Conservation (phyloP, 2,797 vertebrate genomes). For the Mus spretus region DNA sequence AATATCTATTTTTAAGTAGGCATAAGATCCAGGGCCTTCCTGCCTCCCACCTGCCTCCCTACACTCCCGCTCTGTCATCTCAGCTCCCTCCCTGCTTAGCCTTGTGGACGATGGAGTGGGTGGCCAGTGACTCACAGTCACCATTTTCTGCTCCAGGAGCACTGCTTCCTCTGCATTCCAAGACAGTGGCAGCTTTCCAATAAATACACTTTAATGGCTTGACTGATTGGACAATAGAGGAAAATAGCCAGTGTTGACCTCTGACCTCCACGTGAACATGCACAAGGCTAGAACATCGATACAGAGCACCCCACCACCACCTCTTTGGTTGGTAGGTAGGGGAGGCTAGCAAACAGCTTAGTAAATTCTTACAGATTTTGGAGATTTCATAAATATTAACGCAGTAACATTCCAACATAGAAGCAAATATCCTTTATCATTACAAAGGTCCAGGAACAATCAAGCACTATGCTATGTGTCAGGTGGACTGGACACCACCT, state of each 20-base stretch:
- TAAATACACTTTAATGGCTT: constrained; percentile 38
- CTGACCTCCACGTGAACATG: neutral
- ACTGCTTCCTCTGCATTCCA: constrained; percentile 52
- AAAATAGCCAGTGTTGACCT: neutral
- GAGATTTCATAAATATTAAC: constrained; percentile 5
- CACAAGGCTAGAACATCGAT: neutral
- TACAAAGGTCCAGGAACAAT: neutral
- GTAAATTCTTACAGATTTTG: neutral
- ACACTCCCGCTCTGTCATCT: neutral
- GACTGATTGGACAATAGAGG: neutral
- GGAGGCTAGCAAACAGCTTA: neutral
- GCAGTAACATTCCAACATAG: constrained; percentile 2
- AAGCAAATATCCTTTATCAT: constrained; percentile 20
- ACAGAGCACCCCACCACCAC: neutral
- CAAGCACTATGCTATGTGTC: neutral
- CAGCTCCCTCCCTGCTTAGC: neutral
- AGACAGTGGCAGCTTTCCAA: constrained; percentile 48
- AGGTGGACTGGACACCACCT: neutral
- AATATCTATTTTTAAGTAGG: neutral
- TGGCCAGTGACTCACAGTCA: constrained; percentile 36
- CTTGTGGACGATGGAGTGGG: neutral
- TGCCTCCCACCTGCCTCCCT: neutral
- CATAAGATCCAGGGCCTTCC: neutral
- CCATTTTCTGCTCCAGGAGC: constrained; percentile 28
- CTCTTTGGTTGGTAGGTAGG: neutral